Percentiles rank a stretch among this genome's conserved stretches.
Conservation (phyloP, 2,888 invertebrate species). For the Monochamus alternatus region DNA sequence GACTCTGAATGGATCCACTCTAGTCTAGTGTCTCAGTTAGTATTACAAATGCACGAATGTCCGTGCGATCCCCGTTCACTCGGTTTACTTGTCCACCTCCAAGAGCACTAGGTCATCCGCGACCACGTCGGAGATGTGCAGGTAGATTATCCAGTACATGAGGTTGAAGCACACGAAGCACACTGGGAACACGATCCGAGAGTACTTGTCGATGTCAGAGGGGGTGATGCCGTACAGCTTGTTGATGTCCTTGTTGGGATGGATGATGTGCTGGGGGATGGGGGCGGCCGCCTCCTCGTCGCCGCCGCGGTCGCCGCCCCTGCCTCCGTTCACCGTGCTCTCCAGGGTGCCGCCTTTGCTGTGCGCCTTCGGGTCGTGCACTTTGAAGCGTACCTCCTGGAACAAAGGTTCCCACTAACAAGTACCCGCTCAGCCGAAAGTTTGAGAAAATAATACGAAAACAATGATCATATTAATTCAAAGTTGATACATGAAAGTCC, state of each 20-base stretch:
- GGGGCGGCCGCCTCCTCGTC: constrained; percentile 79
- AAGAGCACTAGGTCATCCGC: constrained; percentile 93
- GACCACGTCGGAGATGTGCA: constrained; percentile 96
- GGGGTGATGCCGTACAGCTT: constrained; percentile 94
- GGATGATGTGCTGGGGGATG: constrained; percentile 84
- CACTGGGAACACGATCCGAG: constrained; percentile 97
- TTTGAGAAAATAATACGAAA: no score
- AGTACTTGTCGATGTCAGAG: constrained; percentile 99
- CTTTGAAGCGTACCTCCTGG: constrained; percentile 97
- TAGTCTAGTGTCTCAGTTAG: constrained; percentile 58
- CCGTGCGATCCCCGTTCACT: constrained; percentile 52
- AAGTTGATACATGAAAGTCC: no score
- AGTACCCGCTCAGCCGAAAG: constrained; percentile 71
- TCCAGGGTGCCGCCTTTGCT: constrained; percentile 93
- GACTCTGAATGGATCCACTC: constrained; percentile 49
- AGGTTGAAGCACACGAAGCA: constrained; percentile 99
- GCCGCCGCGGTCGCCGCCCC: constrained; percentile 78
- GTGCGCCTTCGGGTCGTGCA: constrained; percentile 94
- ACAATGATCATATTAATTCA: no score
- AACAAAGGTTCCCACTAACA: constrained; percentile 78
- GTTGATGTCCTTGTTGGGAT: constrained; percentile 94
- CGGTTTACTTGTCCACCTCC: constrained; percentile 77
- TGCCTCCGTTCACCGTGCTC: constrained; percentile 90
- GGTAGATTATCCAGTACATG: constrained; percentile 98
- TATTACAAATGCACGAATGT: constrained; percentile 62